These are phyloP conservation scores for Oryctolagus cuniculus DNA, from an alignment of 2,113 vertebrate genomes.

Conservation along the genomic window mOryCun1.1 NC_091432.1:164671001-164671500, in stretches of 20 bases:
- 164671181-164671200: not conserved
- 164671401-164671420: not conserved
- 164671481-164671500: not conserved
- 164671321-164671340: fast-evolving
- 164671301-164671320: not conserved
- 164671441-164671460: not conserved
- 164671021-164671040: not conserved
- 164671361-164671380: not conserved
- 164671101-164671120: not conserved
- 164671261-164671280: not conserved
- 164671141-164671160: not conserved
- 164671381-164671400: not conserved
- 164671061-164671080: not conserved
- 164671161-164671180: not conserved
- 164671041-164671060: not conserved
- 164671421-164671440: no score
- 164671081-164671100: not conserved
- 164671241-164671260: not conserved
- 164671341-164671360: not conserved
- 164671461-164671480: not conserved
- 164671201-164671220: not conserved
- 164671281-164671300: not conserved
- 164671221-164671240: not conserved
- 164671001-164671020: not conserved
- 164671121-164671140: not conserved